phyloP scores from a whole-genome alignment of 2,113 vertebrate genomes.

The Syrrhaptes paradoxus region DNA sequence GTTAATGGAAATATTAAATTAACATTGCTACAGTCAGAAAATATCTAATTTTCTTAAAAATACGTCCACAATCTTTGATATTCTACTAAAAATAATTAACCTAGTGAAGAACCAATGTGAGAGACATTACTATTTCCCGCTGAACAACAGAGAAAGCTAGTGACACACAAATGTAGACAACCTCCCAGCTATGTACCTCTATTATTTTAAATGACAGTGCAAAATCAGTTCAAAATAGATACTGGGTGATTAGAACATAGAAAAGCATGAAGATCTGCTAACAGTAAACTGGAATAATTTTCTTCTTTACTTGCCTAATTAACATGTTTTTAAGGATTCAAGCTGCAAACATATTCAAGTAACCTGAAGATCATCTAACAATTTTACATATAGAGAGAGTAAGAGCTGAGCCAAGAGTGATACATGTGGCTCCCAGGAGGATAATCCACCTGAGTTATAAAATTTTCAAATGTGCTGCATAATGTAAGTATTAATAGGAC shows the following conservation, averaged over 20 bases:
- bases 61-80: not conserved
- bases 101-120: not conserved
- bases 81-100: not conserved
- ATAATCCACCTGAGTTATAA: constrained; percentile 36
- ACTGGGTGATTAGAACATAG: not conserved
- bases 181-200: not conserved
- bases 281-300: not conserved
- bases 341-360: not conserved
- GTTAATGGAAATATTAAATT: not conserved
- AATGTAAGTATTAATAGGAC: constrained; percentile 62
- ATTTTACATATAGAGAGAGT: constrained; percentile 8
- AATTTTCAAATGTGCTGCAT: constrained; percentile 38
- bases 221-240: not conserved
- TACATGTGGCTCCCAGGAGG: not conserved
- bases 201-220: not conserved
- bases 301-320: not conserved
- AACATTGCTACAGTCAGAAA: not conserved
- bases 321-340: not conserved
- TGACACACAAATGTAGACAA: not conserved
- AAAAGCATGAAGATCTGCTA: not conserved
- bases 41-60: not conserved
- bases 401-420: not conserved
- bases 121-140: not conserved
- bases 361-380: constrained; percentile 30
- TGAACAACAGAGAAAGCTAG: not conserved